Percentiles rank a stretch among this genome's conserved stretches.
phyloP scores from a whole-genome alignment of 2,113 vertebrate species.

The Aix galericulata region DNA sequence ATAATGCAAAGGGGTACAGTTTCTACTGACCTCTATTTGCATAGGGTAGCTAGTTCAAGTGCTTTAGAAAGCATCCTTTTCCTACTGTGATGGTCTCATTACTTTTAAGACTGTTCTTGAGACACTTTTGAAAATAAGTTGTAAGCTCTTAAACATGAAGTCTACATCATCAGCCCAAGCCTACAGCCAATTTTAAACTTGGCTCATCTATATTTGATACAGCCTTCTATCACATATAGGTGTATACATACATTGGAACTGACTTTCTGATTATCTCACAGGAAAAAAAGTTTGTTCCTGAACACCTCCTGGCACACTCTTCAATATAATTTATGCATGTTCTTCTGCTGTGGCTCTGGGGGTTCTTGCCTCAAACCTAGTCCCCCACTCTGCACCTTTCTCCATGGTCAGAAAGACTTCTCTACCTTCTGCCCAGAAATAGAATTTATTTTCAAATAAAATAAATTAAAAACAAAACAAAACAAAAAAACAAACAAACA shows the following conservation, averaged over 20 bases:
- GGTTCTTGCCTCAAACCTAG: background rate
- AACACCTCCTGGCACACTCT: background rate
- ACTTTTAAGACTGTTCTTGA: background rate
- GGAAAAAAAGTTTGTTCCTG: background rate
- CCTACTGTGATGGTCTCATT: background rate
- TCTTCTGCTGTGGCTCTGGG: accelerated
- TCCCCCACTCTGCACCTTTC: background rate
- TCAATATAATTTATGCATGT: accelerated
- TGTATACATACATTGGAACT: background rate
- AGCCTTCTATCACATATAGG: background rate
- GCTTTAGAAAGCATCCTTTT: background rate
- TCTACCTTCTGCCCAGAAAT: background rate
- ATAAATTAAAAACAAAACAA: too few species aligned
- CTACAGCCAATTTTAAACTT: background rate
- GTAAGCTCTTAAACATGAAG: background rate
- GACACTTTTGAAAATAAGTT: background rate
- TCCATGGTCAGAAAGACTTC: background rate
- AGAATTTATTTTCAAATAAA: background rate
- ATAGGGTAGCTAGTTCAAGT: background rate
- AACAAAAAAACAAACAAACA: background rate
- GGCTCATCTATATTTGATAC: background rate
- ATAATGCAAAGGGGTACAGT: background rate
- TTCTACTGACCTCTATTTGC: background rate
- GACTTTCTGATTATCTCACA: background rate
- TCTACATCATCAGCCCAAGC: background rate